Conservation (phyloP, 2,888 invertebrate species). For the Eutolmus rufibarbis region DNA sequence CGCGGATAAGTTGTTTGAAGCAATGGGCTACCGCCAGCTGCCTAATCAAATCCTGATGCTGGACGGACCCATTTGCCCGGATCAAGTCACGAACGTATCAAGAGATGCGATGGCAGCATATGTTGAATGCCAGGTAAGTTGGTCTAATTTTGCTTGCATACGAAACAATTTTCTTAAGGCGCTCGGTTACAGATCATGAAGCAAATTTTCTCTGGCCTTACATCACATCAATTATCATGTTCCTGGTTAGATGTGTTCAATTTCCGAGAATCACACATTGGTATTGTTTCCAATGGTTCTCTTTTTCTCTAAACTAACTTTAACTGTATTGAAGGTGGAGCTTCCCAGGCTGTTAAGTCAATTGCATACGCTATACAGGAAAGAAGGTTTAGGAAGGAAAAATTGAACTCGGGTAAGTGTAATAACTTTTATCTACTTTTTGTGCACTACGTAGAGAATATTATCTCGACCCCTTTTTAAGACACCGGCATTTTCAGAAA, state of each 20-base stretch:
- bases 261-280: slow-evolving; percentile 58
- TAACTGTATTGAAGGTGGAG: slow-evolving; percentile 52
- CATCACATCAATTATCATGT: slow-evolving; percentile 66
- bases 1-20: slow-evolving; percentile 77
- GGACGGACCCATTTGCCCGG: slow-evolving; percentile 81
- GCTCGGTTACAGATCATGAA: slow-evolving; percentile 71
- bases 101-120: slow-evolving; percentile 85
- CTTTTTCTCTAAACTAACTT: neutral
- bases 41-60: slow-evolving; percentile 66
- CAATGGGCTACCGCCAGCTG: slow-evolving; percentile 81
- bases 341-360: slow-evolving; percentile 57
- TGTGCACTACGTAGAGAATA: neutral
- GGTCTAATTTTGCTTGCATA: neutral
- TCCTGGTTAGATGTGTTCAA: slow-evolving; percentile 73
- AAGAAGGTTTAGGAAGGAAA: slow-evolving; percentile 55
- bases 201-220: slow-evolving; percentile 74
- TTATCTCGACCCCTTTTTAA: neutral
- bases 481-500: too few species aligned
- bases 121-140: slow-evolving; percentile 81
- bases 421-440: neutral
- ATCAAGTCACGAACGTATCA: slow-evolving; percentile 79
- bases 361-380: slow-evolving; percentile 56
- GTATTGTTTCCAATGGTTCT: slow-evolving; percentile 46
- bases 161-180: neutral
- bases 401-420: slow-evolving; percentile 50